A percentile compares a stretch with the other conserved stretches of the same genome.
phyloP scores from a whole-genome alignment of 2,888 invertebrate species.

The Drosophila fulvimacula region DNA sequence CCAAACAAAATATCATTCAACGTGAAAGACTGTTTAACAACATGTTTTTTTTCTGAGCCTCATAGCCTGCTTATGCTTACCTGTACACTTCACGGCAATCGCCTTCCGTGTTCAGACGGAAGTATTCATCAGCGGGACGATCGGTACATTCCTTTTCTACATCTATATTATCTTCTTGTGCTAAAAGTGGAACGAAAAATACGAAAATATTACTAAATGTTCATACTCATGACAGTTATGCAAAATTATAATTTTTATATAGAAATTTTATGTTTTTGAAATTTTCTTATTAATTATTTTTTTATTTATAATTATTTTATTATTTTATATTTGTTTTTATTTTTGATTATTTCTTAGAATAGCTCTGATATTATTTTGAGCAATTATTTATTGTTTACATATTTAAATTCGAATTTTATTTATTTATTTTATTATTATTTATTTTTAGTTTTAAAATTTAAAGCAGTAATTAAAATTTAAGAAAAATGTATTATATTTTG shows the following conservation, averaged over 20 bases:
- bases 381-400: too few species aligned
- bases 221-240: background rate
- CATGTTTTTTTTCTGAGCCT: slow-evolving; percentile 9
- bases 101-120: slow-evolving; percentile 92
- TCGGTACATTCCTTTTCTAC: slow-evolving; percentile 94
- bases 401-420: too few species aligned
- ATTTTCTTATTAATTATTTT: background rate
- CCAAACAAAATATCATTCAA: slow-evolving; percentile 17
- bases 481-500: too few species aligned
- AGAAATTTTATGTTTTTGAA: background rate
- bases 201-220: background rate
- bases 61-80: slow-evolving; percentile 85
- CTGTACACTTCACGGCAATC: slow-evolving; percentile 97
- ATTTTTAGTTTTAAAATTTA: too few species aligned
- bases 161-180: slow-evolving; percentile 87
- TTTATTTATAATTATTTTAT: background rate
- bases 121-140: slow-evolving; percentile 96
- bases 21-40: background rate
- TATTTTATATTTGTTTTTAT: background rate
- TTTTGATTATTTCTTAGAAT: background rate
- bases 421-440: too few species aligned
- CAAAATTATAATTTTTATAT: background rate
- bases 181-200: slow-evolving; percentile 35
- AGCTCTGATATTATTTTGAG: too few species aligned
- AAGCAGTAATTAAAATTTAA: too few species aligned